Evolutionary conservation across 2,797 vertebrate genomes (phyloP).

Genomic region (Tachyglossus aculeatus): DNA sequence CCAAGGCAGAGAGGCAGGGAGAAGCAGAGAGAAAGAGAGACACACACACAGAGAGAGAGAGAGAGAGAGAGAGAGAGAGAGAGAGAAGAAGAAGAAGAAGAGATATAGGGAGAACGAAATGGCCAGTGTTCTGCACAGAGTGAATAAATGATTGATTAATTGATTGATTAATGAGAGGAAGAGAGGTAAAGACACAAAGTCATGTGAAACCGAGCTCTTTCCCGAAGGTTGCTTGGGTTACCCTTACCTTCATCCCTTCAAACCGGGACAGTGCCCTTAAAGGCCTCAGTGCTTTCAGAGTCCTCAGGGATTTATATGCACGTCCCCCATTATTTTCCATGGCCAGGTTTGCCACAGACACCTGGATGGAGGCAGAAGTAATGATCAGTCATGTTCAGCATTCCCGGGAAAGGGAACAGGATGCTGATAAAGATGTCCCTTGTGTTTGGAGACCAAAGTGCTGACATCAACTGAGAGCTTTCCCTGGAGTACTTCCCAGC

Average conservation of each 20-base stretch:
- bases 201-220: accelerated
- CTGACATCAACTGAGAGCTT: no score
- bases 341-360: not conserved
- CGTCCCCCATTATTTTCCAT: not conserved
- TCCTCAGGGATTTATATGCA: slow-evolving; percentile 84
- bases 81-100: no score
- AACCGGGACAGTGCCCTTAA: slow-evolving; percentile 88
- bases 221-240: not conserved
- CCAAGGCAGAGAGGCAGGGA: no score
- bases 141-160: no score
- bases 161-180: not conserved
- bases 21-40: no score
- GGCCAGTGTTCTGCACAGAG: no score
- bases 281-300: slow-evolving; percentile 85
- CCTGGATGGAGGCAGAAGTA: not conserved
- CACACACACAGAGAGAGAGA: no score
- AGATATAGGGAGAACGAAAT: no score
- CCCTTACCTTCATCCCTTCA: slow-evolving; percentile 90
- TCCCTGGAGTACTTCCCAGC: no score
- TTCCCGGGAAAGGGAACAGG: not conserved
- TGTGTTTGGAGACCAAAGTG: no score
- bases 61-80: no score
- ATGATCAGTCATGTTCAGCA: not conserved
- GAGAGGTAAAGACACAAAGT: not conserved
- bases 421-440: no score